These are phyloP conservation scores for Graptemys geographica DNA, from an alignment of 2,797 vertebrate species.

Conservation along the genomic window DNA sequence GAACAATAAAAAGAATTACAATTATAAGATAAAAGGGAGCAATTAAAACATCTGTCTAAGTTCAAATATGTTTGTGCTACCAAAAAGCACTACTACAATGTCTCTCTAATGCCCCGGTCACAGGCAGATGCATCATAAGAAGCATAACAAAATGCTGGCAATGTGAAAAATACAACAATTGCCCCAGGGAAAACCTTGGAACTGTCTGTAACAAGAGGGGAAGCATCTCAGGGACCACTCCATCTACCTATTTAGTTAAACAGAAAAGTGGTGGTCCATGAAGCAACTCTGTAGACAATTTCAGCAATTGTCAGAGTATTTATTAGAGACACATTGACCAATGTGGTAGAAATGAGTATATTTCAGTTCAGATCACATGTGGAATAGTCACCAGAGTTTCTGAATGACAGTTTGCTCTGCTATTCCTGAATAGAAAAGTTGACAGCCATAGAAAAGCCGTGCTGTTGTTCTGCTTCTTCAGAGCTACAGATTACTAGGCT, in stretches of 20 bases:
- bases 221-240: background rate
- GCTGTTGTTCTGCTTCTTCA: background rate
- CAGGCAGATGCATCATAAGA: background rate
- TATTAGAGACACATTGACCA: slow-evolving; percentile 47
- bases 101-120: background rate
- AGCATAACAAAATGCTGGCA: background rate
- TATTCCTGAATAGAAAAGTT: slow-evolving; percentile 5
- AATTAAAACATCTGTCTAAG: background rate
- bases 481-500: background rate
- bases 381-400: slow-evolving; percentile 4
- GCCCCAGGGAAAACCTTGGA: background rate
- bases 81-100: slow-evolving; percentile 5
- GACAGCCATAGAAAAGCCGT: background rate
- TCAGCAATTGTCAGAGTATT: background rate
- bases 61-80: background rate
- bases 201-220: background rate
- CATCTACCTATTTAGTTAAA: slow-evolving; percentile 24
- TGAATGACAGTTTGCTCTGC: slow-evolving; percentile 10
- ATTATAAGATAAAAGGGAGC: background rate
- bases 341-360: slow-evolving; percentile 3
- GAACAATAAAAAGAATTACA: slow-evolving; percentile 20
- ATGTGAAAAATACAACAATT: slow-evolving; percentile 16
- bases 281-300: slow-evolving; percentile 21
- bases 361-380: background rate
- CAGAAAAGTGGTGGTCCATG: slow-evolving; percentile 40